Evolutionary conservation across 2,113 vertebrate genomes (phyloP), one percentile per base, ranked within the genome.

Genomic region (Centropristis striata): DNA sequence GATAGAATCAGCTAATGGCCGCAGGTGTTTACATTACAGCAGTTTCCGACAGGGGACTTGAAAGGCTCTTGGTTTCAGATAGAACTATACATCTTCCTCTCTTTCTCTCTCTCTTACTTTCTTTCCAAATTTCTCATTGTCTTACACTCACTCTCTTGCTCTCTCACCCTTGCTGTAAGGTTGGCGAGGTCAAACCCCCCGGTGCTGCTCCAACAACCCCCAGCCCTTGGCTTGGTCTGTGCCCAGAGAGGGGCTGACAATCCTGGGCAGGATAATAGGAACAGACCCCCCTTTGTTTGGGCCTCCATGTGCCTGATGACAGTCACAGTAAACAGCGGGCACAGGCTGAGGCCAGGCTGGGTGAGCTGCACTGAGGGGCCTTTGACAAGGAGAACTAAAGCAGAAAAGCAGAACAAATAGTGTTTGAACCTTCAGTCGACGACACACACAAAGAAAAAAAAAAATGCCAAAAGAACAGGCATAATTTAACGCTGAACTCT

Each of bases 281-380:
- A 98, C 98, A 98, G 96, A 96, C 73, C 93, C 88, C 79, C 95
- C 96, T 98, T 98, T 98, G 97, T 98, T 98, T 96, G 84, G 74
- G 81, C 93, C 95, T 95, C 95, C 95, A 95, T 95, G 94, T 96
- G 95, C 95, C 95, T 95, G 96, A 96, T 97, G 96, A 97, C 95
- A 94, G 93, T 93, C 95, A 93, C 92, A 93, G 94, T 95, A 97
- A 97, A 96, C 96, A 94, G 91, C 90, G 94, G 94, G 94, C 95
- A 95, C 93, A 89, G 89, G 93, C 88, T 92, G 94, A 95, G 94
- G 94, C 92, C 94, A 93, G 95, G 94, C 94, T 94, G 91, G 90
- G 92, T 87, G 83, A 90, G 86, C 80, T 90, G 92, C 94, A 95
- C 96, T 96, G 95, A 96, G 94, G 67, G 76, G 90, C 90, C 95